Base-by-base conservation (phyloP, 2,888 invertebrate species). In the Apotomis betuletana region DNA sequence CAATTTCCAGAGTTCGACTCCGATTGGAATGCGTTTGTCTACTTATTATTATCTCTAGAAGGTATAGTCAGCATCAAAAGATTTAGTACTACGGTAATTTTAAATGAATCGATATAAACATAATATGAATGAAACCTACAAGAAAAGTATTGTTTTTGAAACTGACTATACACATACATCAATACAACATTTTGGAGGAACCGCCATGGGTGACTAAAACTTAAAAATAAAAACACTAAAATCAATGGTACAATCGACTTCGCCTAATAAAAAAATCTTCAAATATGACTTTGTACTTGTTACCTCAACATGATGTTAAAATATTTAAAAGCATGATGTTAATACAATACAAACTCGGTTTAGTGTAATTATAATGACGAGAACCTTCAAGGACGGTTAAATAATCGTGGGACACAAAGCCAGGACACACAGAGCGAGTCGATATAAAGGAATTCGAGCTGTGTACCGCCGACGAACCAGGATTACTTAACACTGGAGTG, bases 171-270 rank as follows among this genome's bases (percentile, higher is more conserved):
- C 41, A 44, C 41, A 54, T 44, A 54, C 41, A 15, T 15, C 41
- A 46, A 60, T 54, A 63, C 38, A 49, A 49, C 3, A 49, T 51
- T 54, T 64, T 64, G 64, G 64, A 64, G 64, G 15, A 54, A 54
- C 64, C 44, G 52, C 13, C 54, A 41, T 38, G 44, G 41, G 13
- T 54, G 15, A 64, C 64, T 64, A 64, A 44, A 55, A 55, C 44
- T 64, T 55, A 55, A 27, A 27, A 46, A 49, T 49, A 49, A 64
- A 38, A 52, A 52, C 38, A 13, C 38, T 52, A 63, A 49, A 58
- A 57, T 61, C 69, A 64, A 54, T 55, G 27, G 44, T 64, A 64
- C 64, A 15, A 15, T 55, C 54, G 44, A 64, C 41, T 55, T 44
- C 13, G 54, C 13, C 54, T 54, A 64, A 55, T 41, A 64, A 64